phyloP scores from a whole-genome alignment of 2,113 vertebrate species.

The Dolichotis patagonum region DNA sequence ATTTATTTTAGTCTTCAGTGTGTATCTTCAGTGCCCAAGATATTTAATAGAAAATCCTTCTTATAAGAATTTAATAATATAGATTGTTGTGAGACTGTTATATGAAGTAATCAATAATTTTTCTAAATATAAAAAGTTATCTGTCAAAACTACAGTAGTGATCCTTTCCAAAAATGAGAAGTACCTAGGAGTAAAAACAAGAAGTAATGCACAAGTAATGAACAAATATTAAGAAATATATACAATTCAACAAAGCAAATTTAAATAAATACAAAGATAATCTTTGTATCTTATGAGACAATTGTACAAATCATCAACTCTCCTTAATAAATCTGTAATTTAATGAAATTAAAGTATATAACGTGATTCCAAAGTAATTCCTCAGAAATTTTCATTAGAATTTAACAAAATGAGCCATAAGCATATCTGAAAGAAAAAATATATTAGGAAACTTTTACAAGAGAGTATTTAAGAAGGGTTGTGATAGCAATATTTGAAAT shows the following conservation, averaged over 20 bases:
- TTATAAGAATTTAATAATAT: neutral
- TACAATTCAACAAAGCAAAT: neutral
- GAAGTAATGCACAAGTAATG: neutral
- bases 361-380: neutral
- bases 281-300: neutral
- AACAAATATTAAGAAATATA: neutral
- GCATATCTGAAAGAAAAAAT: neutral
- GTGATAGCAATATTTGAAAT: neutral
- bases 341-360: neutral
- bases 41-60: neutral
- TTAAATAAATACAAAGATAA: neutral
- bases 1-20: neutral
- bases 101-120: neutral
- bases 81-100: neutral
- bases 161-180: neutral
- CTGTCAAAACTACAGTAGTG: neutral
- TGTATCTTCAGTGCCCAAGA: neutral
- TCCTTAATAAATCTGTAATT: constrained; percentile 24
- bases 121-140: neutral
- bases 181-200: neutral
- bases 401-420: constrained; percentile 19
- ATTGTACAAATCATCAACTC: constrained; percentile 14
- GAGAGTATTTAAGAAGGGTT: neutral
- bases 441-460: constrained; percentile 7
- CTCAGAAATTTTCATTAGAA: neutral